Percentiles rank a stretch among this genome's conserved stretches.
Conservation (phyloP, 2,797 vertebrate species). For the Argyrosomus regius region DNA sequence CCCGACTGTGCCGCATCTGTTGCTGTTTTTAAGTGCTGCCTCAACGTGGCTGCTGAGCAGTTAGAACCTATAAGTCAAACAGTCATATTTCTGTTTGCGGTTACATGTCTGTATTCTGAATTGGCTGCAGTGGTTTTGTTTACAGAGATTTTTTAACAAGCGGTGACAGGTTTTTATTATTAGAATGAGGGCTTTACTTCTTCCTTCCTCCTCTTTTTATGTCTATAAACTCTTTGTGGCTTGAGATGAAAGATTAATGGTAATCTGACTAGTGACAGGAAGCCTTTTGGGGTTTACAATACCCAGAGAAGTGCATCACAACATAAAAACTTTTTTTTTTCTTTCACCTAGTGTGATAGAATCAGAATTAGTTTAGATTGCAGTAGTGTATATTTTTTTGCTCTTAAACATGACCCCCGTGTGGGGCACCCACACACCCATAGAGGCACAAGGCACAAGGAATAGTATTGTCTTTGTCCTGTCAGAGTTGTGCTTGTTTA, state of each 20-base stretch:
- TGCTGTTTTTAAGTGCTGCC: conserved; percentile 10
- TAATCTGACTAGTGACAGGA: conserved; percentile 42
- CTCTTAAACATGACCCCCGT: conserved; percentile 57
- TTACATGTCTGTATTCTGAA: conserved; percentile 32
- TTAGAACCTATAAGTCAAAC: conserved; percentile 27
- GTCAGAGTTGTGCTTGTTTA: conserved; percentile 80
- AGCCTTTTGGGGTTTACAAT: conserved; percentile 17
- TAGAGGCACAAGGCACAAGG: conserved; percentile 51
- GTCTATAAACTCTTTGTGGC: conserved; percentile 39
- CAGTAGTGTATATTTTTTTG: conserved; percentile 37
- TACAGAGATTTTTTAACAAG: conserved; percentile 43
- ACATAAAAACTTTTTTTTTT: conserved; percentile 11
- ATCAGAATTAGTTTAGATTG: conserved; percentile 14
- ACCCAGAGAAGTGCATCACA: conserved; percentile 15
- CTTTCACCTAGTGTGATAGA: conserved; percentile 20
- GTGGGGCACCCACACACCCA: conserved; percentile 38
- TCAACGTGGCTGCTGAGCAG: conserved; percentile 23
- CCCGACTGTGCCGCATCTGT: conserved; percentile 31
- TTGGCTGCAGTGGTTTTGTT: conserved; percentile 35
- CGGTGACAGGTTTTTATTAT: conserved; percentile 44
- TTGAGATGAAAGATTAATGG: conserved; percentile 41
- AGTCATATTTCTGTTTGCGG: conserved; percentile 27
- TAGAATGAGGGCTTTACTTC: conserved; percentile 25
- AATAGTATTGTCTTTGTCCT: conserved; percentile 79
- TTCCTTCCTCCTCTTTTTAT: conserved; percentile 25